phyloP scores from a whole-genome alignment of 2,888 invertebrate species.

The Drepana falcataria region DNA sequence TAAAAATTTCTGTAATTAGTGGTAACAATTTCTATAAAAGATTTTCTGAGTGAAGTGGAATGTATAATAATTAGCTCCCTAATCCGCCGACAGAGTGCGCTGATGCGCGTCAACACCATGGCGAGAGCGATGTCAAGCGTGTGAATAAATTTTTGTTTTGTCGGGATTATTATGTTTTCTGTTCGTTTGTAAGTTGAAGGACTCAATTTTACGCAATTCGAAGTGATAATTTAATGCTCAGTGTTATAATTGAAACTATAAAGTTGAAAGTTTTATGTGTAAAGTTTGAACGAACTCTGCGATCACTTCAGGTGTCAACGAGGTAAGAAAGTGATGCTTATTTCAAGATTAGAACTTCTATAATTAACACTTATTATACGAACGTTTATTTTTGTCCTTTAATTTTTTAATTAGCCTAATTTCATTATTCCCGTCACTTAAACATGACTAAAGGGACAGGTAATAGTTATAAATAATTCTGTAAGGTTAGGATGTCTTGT shows the following conservation, averaged over 20 bases:
- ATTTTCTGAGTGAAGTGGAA: slow-evolving; percentile 29
- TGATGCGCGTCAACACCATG: slow-evolving; percentile 65
- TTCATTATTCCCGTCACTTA: slow-evolving; percentile 19
- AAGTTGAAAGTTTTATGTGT: slow-evolving; percentile 67
- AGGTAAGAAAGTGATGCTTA: slow-evolving; percentile 73
- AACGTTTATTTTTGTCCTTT: slow-evolving; percentile 25
- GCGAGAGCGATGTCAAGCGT: slow-evolving; percentile 70
- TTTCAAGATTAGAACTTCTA: slow-evolving; percentile 57
- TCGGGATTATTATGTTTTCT: slow-evolving; percentile 62
- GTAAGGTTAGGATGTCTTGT: slow-evolving; percentile 67
- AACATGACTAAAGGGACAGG: slow-evolving; percentile 32
- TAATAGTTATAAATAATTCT: slow-evolving; percentile 70
- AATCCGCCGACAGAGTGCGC: slow-evolving; percentile 43
- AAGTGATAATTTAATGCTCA: slow-evolving; percentile 47
- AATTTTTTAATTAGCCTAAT: slow-evolving; percentile 32
- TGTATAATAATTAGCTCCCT: slow-evolving; percentile 19
- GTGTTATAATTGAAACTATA: slow-evolving; percentile 46
- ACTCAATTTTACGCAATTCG: slow-evolving; percentile 45
- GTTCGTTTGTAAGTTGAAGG: slow-evolving; percentile 62
- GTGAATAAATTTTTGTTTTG: slow-evolving; percentile 73
- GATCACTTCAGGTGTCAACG: slow-evolving; percentile 78
- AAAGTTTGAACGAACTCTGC: slow-evolving; percentile 74
- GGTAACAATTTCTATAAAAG: no score
- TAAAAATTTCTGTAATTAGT: no score
- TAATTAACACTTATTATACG: slow-evolving; percentile 46